These are phyloP conservation scores for Calameuta idolon DNA, from an alignment of 2,888 invertebrate species.

Conservation along the genomic window DNA sequence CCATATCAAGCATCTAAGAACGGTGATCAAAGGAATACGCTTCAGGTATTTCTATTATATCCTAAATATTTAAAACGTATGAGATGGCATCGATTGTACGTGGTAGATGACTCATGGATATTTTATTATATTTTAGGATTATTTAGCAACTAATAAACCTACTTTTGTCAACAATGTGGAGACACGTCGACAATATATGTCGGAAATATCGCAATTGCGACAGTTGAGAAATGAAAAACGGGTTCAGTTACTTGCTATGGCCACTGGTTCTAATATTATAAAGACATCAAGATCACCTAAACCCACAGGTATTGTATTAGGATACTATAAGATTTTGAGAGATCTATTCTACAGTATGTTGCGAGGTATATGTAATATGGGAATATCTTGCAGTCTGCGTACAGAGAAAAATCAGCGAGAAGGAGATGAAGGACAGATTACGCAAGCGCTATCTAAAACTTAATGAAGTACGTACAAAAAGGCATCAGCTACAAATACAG, in stretches of 20 bases:
- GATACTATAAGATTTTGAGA: neutral
- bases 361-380: neutral
- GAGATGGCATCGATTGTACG: neutral
- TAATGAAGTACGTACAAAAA: constrained; percentile 78
- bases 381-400: constrained; percentile 37
- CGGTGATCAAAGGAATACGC: constrained; percentile 36
- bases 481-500: constrained; percentile 70
- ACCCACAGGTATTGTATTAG: constrained; percentile 12
- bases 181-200: constrained; percentile 68
- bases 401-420: constrained; percentile 68
- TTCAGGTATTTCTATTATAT: constrained; percentile 41
- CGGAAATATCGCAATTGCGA: constrained; percentile 67
- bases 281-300: constrained; percentile 43
- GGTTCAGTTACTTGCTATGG: constrained; percentile 65
- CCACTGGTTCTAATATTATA: constrained; percentile 49
- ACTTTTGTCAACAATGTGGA: constrained; percentile 75
- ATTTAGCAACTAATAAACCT: constrained; percentile 78
- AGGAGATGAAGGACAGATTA: constrained; percentile 73
- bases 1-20: constrained; percentile 21
- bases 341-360: neutral
- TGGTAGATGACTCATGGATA: neutral
- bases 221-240: constrained; percentile 67
- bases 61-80: neutral
- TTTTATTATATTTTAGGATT: constrained; percentile 71
- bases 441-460: constrained; percentile 76